Conservation (phyloP, 2,888 invertebrate species). For the Chrysotoxum bicinctum region DNA sequence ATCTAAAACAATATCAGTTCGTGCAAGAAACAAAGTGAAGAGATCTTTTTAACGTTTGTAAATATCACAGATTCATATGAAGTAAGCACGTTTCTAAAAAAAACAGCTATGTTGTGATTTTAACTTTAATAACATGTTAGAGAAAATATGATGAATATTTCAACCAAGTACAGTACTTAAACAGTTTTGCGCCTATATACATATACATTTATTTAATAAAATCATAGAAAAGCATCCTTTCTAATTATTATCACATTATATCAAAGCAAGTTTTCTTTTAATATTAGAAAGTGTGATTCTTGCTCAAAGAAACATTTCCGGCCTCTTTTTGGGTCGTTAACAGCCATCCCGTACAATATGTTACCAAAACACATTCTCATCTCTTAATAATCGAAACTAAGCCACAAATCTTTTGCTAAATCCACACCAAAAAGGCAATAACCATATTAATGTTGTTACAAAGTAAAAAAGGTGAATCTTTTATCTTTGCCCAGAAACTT, state of each 20-base stretch:
- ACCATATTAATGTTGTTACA: constrained; percentile 26
- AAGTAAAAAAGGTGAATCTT: constrained; percentile 6
- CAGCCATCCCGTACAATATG: not conserved
- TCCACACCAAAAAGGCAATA: constrained; percentile 41
- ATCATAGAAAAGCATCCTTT: too few species aligned
- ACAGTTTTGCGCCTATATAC: too few species aligned
- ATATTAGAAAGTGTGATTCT: not conserved
- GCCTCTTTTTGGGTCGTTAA: not conserved
- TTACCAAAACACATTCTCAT: not conserved
- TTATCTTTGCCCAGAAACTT: constrained; percentile 16
- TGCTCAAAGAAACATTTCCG: not conserved
- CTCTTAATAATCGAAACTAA: constrained; percentile 35
- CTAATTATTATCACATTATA: not conserved
- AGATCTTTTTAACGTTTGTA: too few species aligned
- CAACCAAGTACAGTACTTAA: too few species aligned
- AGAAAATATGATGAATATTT: too few species aligned
- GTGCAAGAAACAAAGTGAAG: too few species aligned
- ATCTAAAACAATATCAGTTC: too few species aligned
- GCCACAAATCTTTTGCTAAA: constrained; percentile 37
- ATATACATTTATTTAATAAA: too few species aligned
- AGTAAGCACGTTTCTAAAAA: too few species aligned
- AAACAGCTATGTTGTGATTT: too few species aligned
- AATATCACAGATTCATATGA: too few species aligned
- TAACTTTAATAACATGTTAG: too few species aligned
- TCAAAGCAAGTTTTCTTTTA: not conserved